Evolutionary conservation across 92 coral and sea anemone species (phyloP).

Genomic region (Actinostola sp.): DNA sequence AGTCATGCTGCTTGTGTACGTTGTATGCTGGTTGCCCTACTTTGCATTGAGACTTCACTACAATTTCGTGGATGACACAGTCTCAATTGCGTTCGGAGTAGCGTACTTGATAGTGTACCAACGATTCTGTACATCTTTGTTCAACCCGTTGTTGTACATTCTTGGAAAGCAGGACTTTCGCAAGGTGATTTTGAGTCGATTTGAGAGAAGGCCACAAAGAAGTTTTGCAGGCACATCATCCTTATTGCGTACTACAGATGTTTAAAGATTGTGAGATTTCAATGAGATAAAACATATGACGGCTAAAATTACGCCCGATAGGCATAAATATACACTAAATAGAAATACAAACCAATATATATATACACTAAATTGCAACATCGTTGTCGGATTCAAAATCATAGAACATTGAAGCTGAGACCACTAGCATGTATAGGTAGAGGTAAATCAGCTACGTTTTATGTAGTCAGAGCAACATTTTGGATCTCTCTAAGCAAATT

Average conservation of each 20-base stretch:
- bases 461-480: no score
- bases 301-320: no score
- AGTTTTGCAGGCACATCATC: conserved; percentile 9
- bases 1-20: conserved; percentile 31
- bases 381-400: no score
- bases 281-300: no score
- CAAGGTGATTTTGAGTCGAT: conserved; percentile 28
- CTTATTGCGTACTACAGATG: conserved; percentile 10
- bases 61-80: conserved; percentile 12
- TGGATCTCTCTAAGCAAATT: no score
- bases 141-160: conserved; percentile 70
- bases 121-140: conserved; percentile 54
- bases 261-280: background rate
- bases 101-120: conserved; percentile 30
- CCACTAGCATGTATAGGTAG: no score
- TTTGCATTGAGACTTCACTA: conserved; percentile 27
- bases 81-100: conserved; percentile 1
- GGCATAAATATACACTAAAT: no score
- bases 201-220: conserved; percentile 30
- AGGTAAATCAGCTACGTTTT: no score
- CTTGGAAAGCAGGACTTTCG: conserved; percentile 80
- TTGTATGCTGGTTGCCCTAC: conserved; percentile 43
- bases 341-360: no score
- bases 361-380: no score
- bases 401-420: no score